Evolutionary conservation across 2,797 vertebrate species (phyloP).

Genomic region (Peromyscus aztecus): DNA sequence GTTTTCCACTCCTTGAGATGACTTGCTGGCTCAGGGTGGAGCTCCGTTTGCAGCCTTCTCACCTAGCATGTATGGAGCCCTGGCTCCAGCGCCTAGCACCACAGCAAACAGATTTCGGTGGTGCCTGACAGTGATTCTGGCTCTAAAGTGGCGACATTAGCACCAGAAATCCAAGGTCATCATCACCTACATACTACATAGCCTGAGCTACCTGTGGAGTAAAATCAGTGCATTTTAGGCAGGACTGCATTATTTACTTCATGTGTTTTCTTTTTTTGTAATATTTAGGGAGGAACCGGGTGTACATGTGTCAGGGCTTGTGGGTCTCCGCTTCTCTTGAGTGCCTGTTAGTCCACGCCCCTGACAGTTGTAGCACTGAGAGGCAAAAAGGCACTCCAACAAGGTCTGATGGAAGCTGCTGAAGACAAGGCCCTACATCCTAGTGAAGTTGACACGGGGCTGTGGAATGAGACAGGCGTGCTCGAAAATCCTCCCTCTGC

Average conservation of each 20-base stretch:
- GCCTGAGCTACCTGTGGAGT: background rate
- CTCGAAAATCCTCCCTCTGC: background rate
- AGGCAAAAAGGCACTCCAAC: background rate
- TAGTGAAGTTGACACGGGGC: background rate
- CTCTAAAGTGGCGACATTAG: background rate
- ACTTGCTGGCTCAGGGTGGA: background rate
- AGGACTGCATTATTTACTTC: background rate
- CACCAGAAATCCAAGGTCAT: background rate
- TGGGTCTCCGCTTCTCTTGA: background rate
- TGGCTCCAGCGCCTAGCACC: background rate
- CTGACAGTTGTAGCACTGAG: background rate
- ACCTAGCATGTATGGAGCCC: background rate
- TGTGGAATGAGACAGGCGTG: background rate
- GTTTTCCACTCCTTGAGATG: constrained; percentile 41
- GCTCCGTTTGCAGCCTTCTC: background rate
- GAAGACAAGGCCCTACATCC: background rate
- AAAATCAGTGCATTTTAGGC: constrained; percentile 1
- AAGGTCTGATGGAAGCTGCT: background rate
- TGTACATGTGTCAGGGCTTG: background rate
- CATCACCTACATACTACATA: background rate
- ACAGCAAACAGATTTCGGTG: background rate
- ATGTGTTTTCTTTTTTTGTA: background rate
- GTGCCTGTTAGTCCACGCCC: background rate
- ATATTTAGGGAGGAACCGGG: background rate
- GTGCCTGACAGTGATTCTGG: background rate